Percentiles rank a stretch among this genome's conserved stretches.
These are phyloP conservation scores for Protonemura montana DNA, from an alignment of 2,888 invertebrate species.

Conservation along the genomic window DNA sequence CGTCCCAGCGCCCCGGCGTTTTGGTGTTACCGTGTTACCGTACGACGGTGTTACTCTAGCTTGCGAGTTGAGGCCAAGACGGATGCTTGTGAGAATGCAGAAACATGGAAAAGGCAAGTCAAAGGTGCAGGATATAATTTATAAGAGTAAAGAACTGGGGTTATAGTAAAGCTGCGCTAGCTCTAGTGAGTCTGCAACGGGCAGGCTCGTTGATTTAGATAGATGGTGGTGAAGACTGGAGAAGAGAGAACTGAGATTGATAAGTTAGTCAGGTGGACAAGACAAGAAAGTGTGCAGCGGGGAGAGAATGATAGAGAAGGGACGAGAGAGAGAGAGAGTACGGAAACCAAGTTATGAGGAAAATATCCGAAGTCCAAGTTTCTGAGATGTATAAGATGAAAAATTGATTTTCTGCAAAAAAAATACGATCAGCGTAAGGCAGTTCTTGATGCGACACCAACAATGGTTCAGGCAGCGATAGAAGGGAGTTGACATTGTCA, in stretches of 20 bases:
- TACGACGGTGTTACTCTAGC: background rate
- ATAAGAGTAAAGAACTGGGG: slow-evolving; percentile 30
- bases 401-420: background rate
- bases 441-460: background rate
- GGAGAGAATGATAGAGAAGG: background rate
- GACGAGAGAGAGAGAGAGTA: background rate
- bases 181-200: slow-evolving; percentile 14
- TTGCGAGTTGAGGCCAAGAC: background rate
- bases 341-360: background rate
- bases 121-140: slow-evolving; percentile 28
- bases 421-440: background rate
- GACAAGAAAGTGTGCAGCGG: slow-evolving; percentile 27
- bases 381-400: slow-evolving; percentile 20
- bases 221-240: slow-evolving; percentile 15
- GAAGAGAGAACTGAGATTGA: slow-evolving; percentile 13
- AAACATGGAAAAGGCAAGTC: slow-evolving; percentile 37
- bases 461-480: background rate
- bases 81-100: slow-evolving; percentile 29
- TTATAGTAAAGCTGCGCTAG: background rate
- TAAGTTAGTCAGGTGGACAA: slow-evolving; percentile 36
- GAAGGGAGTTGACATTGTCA: slow-evolving; percentile 13
- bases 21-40: background rate
- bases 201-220: slow-evolving; percentile 26
- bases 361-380: slow-evolving; percentile 18
- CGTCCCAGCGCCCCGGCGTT: background rate